Base-by-base conservation (phyloP, 2,113 vertebrate genomes). In the Gymnorhina tibicen region DNA sequence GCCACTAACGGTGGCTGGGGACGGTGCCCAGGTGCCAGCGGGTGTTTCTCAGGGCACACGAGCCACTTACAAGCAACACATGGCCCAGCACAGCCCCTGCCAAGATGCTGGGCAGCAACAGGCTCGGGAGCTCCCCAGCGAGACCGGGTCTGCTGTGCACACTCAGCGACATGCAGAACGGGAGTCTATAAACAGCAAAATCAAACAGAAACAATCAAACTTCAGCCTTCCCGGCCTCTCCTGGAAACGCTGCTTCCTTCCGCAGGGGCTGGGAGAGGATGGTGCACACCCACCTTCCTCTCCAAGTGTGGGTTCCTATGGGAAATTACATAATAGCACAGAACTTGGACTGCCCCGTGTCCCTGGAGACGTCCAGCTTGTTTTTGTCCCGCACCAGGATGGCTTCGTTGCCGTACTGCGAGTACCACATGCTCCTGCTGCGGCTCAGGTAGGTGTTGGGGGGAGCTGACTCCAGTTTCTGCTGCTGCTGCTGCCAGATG, bases 401-500 rank as follows among this genome's bases (percentile, higher is more conserved):
- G 20, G 99, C 98, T 74, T 99, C 98, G 64, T 99, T 99, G 15
- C 99, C 99, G 7, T 99, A 98, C 96, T 98, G 98, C 1, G 99
- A 98, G 98, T 99, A 99, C 98, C 99, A 99, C 95, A 98, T 95
- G 16, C 99, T 99, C 47, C 98, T 98, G 76, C 99, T 99, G 56
- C 99, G 98, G 97, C 93, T 98, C 93, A 99, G 98, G 97, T 99
- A 99, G 0, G 98, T 98, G 62, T 97, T 91, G 1, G 99, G 99
- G 0, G 98, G 98, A 0, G 94, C 97, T 0, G 88, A 91, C 83
- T 98, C 97, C 90, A 99, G 62, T 9, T 98, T 93, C 95, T 97
- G 98, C 97, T 99, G 99, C 97, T 99, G 99, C 97, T 99, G 99
- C 92, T 98, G 99, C 99, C 99, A 99, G 93, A 99, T 98, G 58